Conservation (phyloP, 2,113 vertebrate species). For the Phodopus roborovskii region DNA sequence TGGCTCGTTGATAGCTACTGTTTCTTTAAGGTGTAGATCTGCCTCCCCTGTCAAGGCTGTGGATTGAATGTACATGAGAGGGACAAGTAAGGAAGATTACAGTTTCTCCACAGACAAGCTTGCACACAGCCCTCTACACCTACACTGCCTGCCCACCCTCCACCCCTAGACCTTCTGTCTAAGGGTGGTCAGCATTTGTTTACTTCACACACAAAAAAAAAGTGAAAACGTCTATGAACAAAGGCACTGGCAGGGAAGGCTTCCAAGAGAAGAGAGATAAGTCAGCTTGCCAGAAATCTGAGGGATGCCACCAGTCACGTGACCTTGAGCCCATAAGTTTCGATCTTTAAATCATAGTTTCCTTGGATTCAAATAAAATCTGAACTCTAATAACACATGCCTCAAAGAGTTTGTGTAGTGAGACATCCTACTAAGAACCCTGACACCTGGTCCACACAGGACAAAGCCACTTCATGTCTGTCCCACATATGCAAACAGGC, state of each 20-base stretch:
- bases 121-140: background rate
- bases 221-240: background rate
- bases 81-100: accelerated
- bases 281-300: background rate
- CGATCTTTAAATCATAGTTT: background rate
- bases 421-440: background rate
- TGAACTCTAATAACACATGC: background rate
- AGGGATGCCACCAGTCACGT: background rate
- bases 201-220: background rate
- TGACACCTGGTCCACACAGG: accelerated
- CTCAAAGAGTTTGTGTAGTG: background rate
- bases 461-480: background rate
- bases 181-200: accelerated
- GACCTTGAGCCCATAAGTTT: background rate
- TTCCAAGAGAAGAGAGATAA: background rate
- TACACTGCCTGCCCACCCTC: background rate
- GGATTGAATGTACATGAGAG: background rate
- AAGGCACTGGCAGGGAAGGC: background rate
- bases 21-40: background rate
- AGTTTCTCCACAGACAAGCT: background rate
- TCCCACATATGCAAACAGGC: background rate
- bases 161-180: too few species aligned
- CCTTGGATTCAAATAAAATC: background rate
- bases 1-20: background rate
- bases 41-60: background rate